These are phyloP conservation scores for Drosophila sechellia DNA, from an alignment of 1,140 invertebrate species.

Conservation along the genomic window DNA sequence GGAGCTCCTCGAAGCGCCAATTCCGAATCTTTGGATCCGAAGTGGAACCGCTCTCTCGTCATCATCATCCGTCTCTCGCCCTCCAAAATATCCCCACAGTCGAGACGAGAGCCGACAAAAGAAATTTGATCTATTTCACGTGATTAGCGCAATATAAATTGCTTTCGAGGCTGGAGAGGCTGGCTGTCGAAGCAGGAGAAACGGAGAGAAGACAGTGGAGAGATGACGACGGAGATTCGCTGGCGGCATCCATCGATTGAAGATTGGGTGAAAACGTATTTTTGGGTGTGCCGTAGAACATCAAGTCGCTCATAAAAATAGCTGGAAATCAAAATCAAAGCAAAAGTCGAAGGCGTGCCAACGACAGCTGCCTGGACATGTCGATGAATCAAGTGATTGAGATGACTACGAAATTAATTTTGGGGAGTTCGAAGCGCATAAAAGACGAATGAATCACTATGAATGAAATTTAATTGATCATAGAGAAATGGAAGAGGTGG, in stretches of 20 bases:
- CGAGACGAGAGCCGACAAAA: slow-evolving; percentile 54
- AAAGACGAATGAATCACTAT: neutral
- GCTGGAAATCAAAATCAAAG: neutral
- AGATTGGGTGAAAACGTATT: slow-evolving; percentile 74
- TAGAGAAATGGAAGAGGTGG: neutral
- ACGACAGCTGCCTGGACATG: neutral
- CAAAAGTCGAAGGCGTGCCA: slow-evolving; percentile 21
- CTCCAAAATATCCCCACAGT: neutral
- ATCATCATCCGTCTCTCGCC: slow-evolving; percentile 4
- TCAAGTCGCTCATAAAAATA: slow-evolving; percentile 18
- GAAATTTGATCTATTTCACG: slow-evolving; percentile 80
- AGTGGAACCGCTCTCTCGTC: slow-evolving; percentile 23
- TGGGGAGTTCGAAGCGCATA: neutral
- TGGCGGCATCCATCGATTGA: slow-evolving; percentile 60
- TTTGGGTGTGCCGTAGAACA: slow-evolving; percentile 53
- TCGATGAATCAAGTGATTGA: slow-evolving; percentile 16
- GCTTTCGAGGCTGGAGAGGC: slow-evolving; percentile 40
- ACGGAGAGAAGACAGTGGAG: slow-evolving; percentile 20
- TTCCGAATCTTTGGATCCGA: slow-evolving; percentile 18
- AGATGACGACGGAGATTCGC: slow-evolving; percentile 27
- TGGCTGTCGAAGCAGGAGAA: neutral
- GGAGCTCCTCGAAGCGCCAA: slow-evolving; percentile 26
- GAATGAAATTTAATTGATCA: neutral
- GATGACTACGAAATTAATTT: slow-evolving; percentile 10
- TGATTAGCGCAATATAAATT: slow-evolving; percentile 79